These are phyloP conservation scores for Nephrotoma guestfalica DNA, from an alignment of 2,888 invertebrate genomes.

Conservation along the genomic window DNA sequence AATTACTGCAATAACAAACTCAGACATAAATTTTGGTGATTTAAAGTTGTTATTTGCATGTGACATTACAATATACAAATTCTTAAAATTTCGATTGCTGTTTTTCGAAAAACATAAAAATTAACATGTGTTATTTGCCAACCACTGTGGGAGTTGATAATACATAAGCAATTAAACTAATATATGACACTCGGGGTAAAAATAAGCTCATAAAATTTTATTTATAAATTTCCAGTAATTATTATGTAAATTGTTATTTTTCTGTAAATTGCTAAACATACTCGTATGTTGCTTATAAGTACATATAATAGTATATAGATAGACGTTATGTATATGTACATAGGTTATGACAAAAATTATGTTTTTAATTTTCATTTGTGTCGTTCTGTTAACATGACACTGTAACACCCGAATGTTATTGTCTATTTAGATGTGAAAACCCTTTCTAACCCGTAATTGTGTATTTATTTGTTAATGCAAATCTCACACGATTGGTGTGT, in stretches of 20 bases:
- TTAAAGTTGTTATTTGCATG: too few relatives aligned
- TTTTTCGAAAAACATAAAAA: background rate
- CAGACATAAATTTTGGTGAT: too few relatives aligned
- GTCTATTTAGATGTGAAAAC: background rate
- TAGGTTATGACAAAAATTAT: background rate
- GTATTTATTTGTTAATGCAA: background rate
- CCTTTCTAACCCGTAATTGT: background rate
- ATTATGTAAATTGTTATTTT: background rate
- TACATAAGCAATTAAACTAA: background rate
- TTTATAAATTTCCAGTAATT: background rate
- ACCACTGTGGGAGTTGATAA: background rate
- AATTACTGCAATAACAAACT: too few relatives aligned
- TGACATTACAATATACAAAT: background rate
- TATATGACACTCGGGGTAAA: background rate
- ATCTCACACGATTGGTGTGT: background rate
- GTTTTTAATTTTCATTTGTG: background rate
- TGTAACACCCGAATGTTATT: background rate
- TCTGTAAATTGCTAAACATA: background rate
- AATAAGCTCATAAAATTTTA: background rate
- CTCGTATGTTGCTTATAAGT: background rate
- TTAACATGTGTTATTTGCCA: background rate
- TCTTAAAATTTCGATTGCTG: background rate
- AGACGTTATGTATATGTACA: background rate
- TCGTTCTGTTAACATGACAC: background rate
- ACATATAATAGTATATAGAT: background rate